Evolutionary conservation across 2,888 invertebrate species (phyloP).

Genomic region (Rhagonycha fulva): DNA sequence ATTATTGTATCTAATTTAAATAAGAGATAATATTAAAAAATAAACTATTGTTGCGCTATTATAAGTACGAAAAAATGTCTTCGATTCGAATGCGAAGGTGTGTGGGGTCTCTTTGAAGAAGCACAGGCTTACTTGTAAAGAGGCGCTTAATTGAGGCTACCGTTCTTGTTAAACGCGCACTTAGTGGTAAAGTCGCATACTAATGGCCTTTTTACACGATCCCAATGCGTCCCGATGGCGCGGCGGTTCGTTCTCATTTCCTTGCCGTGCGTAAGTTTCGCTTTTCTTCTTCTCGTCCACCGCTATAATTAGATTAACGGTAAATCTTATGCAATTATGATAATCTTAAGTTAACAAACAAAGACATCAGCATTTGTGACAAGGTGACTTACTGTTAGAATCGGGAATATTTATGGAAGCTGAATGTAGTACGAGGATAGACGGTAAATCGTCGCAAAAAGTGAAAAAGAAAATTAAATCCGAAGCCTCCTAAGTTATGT

Average conservation of each 20-base stretch:
- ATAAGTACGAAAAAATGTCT: slow-evolving; percentile 19
- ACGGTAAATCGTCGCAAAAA: slow-evolving; percentile 19
- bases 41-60: slow-evolving; percentile 26
- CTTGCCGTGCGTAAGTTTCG: slow-evolving; percentile 12
- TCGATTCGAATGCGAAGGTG: slow-evolving; percentile 21
- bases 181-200: slow-evolving; percentile 36
- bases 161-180: slow-evolving; percentile 34
- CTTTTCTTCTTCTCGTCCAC: neutral
- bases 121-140: slow-evolving; percentile 23
- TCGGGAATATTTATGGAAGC: slow-evolving; percentile 42
- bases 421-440: slow-evolving; percentile 49
- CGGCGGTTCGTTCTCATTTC: slow-evolving; percentile 19
- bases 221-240: slow-evolving; percentile 20
- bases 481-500: neutral
- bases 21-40: slow-evolving; percentile 18
- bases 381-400: slow-evolving; percentile 39
- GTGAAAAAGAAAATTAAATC: neutral
- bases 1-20: slow-evolving; percentile 26
- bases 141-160: slow-evolving; percentile 38
- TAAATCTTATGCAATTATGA: slow-evolving; percentile 13
- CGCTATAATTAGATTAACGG: neutral
- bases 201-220: slow-evolving; percentile 31
- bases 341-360: slow-evolving; percentile 38
- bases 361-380: slow-evolving; percentile 52
- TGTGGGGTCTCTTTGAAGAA: slow-evolving; percentile 26